A percentile compares a stretch with the other conserved stretches of the same genome.
Evolutionary conservation across 2,888 invertebrate genomes (phyloP).

Genomic region (Trichopria drosophilae): DNA sequence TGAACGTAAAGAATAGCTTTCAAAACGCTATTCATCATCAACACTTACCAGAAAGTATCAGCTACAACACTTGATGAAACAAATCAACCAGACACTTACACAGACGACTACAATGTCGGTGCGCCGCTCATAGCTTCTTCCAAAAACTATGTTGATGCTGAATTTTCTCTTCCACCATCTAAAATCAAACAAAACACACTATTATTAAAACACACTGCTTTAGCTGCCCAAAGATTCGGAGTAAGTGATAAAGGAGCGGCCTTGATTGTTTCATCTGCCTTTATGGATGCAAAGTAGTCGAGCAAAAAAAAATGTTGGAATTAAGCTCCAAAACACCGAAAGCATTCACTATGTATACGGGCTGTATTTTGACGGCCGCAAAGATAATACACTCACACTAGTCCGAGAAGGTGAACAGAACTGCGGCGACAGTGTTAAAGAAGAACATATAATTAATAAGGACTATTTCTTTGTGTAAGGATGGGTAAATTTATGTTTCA

Average conservation of each 20-base stretch:
- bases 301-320: slow-evolving; percentile 1
- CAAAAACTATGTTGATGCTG: slow-evolving; percentile 2
- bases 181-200: too few relatives aligned
- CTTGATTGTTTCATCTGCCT: slow-evolving; percentile 5
- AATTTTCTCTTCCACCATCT: slow-evolving; percentile 3
- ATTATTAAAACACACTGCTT: neutral
- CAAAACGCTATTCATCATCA: too few relatives aligned
- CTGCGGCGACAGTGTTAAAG: slow-evolving; percentile 23
- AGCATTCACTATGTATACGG: slow-evolving; percentile 3
- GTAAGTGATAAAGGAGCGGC: slow-evolving; percentile 3
- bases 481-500: too few relatives aligned
- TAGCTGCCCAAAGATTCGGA: neutral
- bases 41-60: too few relatives aligned
- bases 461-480: too few relatives aligned
- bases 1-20: too few relatives aligned
- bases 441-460: slow-evolving; percentile 39
- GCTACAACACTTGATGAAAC: too few relatives aligned
- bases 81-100: too few relatives aligned
- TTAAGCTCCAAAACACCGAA: slow-evolving; percentile 4
- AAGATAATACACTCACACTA: slow-evolving; percentile 28
- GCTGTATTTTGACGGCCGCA: slow-evolving; percentile 33
- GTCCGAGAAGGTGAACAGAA: slow-evolving; percentile 19
- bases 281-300: slow-evolving; percentile 3
- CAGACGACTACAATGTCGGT: slow-evolving; percentile 1
- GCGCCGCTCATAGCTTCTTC: neutral